Evolutionary conservation across 2,797 vertebrate species (phyloP).

Genomic region (Triplophysa yarkandensis): DNA sequence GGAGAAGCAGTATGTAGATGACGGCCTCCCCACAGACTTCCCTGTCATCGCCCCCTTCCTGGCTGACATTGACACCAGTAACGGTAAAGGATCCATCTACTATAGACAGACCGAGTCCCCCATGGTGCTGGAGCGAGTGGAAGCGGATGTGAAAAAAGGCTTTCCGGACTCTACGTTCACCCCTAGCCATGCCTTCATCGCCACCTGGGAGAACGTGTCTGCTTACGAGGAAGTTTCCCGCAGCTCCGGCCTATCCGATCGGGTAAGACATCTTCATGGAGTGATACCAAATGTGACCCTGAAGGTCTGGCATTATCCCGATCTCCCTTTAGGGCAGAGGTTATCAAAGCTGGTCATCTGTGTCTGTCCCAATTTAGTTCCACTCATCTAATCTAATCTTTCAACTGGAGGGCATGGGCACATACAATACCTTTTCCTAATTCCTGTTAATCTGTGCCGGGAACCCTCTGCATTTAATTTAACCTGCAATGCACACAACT

Average conservation of each 20-base stretch:
- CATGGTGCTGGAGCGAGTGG: slow-evolving; percentile 72
- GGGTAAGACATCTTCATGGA: slow-evolving; percentile 74
- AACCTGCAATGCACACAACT: slow-evolving; percentile 32
- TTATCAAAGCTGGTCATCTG: slow-evolving; percentile 54
- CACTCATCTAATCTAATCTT: slow-evolving; percentile 26
- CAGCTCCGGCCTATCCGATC: slow-evolving; percentile 64
- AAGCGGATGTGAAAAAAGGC: slow-evolving; percentile 78
- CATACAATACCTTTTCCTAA: slow-evolving; percentile 33
- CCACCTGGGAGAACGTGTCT: slow-evolving; percentile 90
- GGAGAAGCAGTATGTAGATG: slow-evolving; percentile 96
- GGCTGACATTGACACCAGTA: slow-evolving; percentile 91
- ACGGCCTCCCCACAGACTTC: slow-evolving; percentile 93
- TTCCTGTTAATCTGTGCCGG: slow-evolving; percentile 49
- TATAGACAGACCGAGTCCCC: slow-evolving; percentile 85
- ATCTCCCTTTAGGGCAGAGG: slow-evolving; percentile 40
- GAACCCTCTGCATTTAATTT: slow-evolving; percentile 45
- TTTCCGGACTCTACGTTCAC: slow-evolving; percentile 80
- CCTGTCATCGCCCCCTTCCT: slow-evolving; percentile 92
- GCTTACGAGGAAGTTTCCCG: slow-evolving; percentile 81
- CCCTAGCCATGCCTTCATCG: slow-evolving; percentile 82
- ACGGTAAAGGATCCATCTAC: slow-evolving; percentile 82
- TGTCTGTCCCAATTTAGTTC: slow-evolving; percentile 34
- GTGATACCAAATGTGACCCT: slow-evolving; percentile 35
- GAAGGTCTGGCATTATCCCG: slow-evolving; percentile 21
- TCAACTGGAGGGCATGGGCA: slow-evolving; percentile 42